Evolutionary conservation across 1,140 invertebrate genomes (phyloP), one percentile per base, ranked within the genome.

Genomic region (Nylanderia fulva): DNA sequence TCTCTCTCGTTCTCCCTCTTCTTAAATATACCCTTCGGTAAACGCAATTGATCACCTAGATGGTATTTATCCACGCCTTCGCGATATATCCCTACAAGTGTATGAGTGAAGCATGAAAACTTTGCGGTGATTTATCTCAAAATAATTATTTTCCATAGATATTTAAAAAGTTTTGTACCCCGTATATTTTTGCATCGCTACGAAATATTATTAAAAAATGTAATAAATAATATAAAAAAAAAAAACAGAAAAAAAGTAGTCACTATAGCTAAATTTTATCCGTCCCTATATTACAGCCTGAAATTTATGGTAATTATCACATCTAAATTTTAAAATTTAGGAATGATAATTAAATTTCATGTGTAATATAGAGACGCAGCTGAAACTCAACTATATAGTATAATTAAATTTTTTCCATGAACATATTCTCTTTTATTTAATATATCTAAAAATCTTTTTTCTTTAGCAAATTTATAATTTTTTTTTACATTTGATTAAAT

Each of bases 31-130:
- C 9, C n/a, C 0, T 48, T 52, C 13, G n/a, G 39, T 58, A 58
- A 79, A 71, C 13, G 60, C 52, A 39, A 58, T 75, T 58, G 71
- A 75, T 60, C 71, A 75, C 36, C 15, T 21, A 42, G 15, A 75
- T 58, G 33, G 21, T 27, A 75, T 60, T 75, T 75, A 58, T 75
- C 54, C 33, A 60, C 21, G 52, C 54, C 33, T 60, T n/a, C 21
- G 29, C 29, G 15, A 39, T 75, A 75, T 60, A 33, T 27, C 21
- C 7, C 36, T n/a, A 56, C 33, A 74, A 36, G 33, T 60, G 21
- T 42, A 15, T 27, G 58, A 39, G 71, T 18, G 21, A 75, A 54
- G n/a, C 29, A 36, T 54, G 69, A 72, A 75, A 75, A 39, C 18
- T 60, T 27, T 24, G 18, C n/a, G 21, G 5, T 24, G 1, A 36